A percentile compares a stretch with the other conserved stretches of the same genome.
phyloP scores from a whole-genome alignment of 2,113 vertebrate genomes.

The Gopherus flavomarginatus region DNA sequence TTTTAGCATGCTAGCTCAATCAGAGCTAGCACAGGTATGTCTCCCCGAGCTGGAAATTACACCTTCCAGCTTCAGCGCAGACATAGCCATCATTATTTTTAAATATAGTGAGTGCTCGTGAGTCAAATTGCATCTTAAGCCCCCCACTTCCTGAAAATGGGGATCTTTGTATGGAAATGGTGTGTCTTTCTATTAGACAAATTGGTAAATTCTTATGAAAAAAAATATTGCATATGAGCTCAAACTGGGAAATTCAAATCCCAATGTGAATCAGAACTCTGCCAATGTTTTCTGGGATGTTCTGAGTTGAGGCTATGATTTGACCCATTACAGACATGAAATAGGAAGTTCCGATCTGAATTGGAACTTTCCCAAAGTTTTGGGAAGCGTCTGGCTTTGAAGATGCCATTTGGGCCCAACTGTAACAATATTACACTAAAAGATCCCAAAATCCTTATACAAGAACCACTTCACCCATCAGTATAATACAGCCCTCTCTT shows the following conservation, averaged over 20 bases:
- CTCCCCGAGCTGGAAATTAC: no score
- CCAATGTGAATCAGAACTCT: neutral
- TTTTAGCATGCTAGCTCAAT: no score
- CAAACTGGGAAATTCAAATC: neutral
- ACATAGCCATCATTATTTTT: neutral
- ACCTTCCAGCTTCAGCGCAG: no score
- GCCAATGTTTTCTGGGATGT: neutral
- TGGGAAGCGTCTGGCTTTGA: neutral
- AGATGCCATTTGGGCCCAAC: neutral
- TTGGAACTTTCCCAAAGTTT: neutral
- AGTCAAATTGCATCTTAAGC: neutral
- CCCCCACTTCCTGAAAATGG: neutral
- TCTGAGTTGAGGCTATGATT: neutral
- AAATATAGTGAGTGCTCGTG: neutral
- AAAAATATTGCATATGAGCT: neutral
- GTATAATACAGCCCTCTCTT: neutral
- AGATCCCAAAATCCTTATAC: neutral
- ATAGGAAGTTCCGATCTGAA: neutral
- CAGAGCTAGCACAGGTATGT: no score
- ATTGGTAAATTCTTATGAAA: neutral
- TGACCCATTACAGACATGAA: neutral
- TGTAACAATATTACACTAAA: neutral
- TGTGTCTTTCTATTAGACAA: neutral
- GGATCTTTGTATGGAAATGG: neutral
- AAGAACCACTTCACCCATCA: neutral